phyloP scores from a whole-genome alignment of 2,113 vertebrate species.

The Puntigrus tetrazona region DNA sequence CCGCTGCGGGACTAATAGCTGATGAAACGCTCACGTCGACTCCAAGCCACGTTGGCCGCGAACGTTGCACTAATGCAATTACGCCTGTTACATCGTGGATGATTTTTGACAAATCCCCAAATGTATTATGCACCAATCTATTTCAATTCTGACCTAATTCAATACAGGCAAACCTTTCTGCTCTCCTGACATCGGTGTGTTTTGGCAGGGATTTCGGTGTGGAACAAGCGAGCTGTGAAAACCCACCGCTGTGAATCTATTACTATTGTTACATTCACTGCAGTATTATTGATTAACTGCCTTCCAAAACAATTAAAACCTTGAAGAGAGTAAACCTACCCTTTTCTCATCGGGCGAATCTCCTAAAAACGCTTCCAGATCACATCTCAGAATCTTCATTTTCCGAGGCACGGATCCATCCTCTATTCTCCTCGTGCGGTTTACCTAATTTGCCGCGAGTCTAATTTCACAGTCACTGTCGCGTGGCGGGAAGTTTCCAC shows the following conservation, averaged over 20 bases:
- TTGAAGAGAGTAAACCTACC: slow-evolving; percentile 29
- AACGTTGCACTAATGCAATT: background rate
- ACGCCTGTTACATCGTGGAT: background rate
- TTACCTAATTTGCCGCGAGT: background rate
- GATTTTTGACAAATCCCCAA: background rate
- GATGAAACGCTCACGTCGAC: background rate
- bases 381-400: background rate
- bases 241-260: slow-evolving; percentile 45
- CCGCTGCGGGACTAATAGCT: background rate
- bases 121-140: background rate
- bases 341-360: background rate
- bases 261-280: slow-evolving; percentile 49
- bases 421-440: background rate
- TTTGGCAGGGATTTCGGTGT: slow-evolving; percentile 21
- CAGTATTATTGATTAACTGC: slow-evolving; percentile 47
- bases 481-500: slow-evolving; percentile 8
- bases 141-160: background rate
- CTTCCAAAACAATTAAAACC: slow-evolving; percentile 41
- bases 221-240: slow-evolving; percentile 40
- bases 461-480: slow-evolving; percentile 20
- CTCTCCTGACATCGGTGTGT: slow-evolving; percentile 30
- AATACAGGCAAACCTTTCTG: background rate
- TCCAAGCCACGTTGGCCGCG: background rate
- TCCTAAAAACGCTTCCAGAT: background rate
- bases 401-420: background rate